Conservation (phyloP, 30 jellyfish, hydroid and myxozoan species). For the Nemopilema nomurai region DNA sequence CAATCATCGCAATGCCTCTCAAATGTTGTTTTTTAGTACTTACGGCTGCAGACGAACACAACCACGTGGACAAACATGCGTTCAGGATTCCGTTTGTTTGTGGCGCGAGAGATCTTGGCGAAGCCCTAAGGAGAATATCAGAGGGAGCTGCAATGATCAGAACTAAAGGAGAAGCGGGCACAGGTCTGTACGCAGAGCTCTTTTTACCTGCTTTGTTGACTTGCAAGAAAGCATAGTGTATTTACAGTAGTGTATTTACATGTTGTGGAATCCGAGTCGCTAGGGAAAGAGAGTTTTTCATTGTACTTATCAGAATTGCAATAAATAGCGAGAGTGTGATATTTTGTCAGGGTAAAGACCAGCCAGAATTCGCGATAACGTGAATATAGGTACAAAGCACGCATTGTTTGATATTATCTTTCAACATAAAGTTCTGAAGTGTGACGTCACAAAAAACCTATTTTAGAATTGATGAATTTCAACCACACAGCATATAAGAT, state of each 20-base stretch:
- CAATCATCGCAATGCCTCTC: background rate
- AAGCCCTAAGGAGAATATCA: conserved; percentile 91
- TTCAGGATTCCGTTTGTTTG: conserved; percentile 94
- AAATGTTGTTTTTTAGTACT: conserved; percentile 52
- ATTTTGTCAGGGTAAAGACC: too few species aligned
- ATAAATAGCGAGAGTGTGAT: too few species aligned
- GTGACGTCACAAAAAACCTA: too few species aligned
- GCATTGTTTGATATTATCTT: too few species aligned
- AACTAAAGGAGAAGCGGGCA: conserved; percentile 99
- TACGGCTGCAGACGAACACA: conserved; percentile 94
- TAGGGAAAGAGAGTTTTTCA: too few species aligned
- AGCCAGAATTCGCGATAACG: too few species aligned
- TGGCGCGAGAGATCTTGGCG: conserved; percentile 98
- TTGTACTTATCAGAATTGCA: too few species aligned
- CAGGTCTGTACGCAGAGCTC: conserved; percentile 68
- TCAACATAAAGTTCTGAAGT: too few species aligned
- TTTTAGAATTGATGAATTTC: too few species aligned
- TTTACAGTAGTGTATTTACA: background rate
- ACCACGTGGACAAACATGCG: conserved; percentile 94
- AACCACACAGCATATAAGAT: too few species aligned
- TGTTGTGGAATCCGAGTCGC: background rate
- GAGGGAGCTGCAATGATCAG: conserved; percentile 99
- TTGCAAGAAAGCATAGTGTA: background rate
- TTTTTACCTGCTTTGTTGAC: background rate
- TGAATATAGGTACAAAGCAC: too few species aligned